Evolutionary conservation across 2,113 vertebrate genomes (phyloP).

Genomic region (Syrmaticus mikado): DNA sequence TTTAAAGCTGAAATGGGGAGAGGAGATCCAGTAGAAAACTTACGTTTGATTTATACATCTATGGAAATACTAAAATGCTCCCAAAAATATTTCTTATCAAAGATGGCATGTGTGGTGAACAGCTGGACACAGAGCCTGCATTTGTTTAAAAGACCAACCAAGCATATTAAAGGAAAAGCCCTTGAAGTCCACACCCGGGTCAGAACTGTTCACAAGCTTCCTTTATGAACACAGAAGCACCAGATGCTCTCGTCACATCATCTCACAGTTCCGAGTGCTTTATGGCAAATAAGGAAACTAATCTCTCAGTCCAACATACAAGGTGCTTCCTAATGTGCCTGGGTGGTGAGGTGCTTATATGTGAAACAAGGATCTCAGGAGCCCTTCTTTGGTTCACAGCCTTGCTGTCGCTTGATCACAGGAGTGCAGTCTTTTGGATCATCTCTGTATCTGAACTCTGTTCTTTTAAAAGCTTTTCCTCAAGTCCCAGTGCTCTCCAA

Average conservation of each 20-base stretch:
- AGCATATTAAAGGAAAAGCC: slow-evolving; percentile 17
- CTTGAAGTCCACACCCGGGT: not conserved
- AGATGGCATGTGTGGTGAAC: not conserved
- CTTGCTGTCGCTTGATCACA: not conserved
- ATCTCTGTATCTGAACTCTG: not conserved
- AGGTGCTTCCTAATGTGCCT: not conserved
- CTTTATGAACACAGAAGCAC: slow-evolving; percentile 42
- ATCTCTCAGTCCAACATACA: not conserved
- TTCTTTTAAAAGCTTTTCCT: not conserved
- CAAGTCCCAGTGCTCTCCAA: not conserved
- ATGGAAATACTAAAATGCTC: not conserved
- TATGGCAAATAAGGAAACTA: slow-evolving; percentile 34
- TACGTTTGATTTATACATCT: not conserved
- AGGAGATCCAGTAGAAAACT: not conserved
- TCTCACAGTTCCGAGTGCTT: not conserved
- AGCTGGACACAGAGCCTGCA: not conserved
- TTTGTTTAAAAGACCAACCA: slow-evolving; percentile 5
- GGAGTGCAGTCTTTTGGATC: not conserved
- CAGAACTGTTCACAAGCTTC: not conserved
- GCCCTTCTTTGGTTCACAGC: not conserved
- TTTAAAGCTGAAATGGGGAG: not conserved
- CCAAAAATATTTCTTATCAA: not conserved
- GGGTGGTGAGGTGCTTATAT: not conserved
- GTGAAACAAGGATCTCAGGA: not conserved
- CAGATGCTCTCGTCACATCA: slow-evolving; percentile 12